A percentile compares a stretch with the other conserved stretches of the same genome.
Conservation (phyloP, 1,140 invertebrate species). For the Neodiprion virginianus region DNA sequence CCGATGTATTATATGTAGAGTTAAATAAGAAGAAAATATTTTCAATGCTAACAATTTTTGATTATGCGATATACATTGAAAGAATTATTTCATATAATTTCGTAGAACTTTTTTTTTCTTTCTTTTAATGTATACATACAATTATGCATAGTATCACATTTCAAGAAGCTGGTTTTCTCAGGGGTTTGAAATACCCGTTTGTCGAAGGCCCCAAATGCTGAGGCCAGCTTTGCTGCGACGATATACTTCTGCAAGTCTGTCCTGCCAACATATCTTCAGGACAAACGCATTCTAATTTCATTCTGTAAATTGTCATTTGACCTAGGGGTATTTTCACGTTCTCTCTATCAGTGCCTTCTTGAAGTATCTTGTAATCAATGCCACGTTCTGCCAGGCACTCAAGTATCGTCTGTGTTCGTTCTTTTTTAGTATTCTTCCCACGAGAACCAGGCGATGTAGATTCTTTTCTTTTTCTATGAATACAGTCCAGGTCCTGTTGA, state of each 20-base stretch:
- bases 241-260: constrained; percentile 61
- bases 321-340: constrained; percentile 58
- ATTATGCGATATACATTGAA: too few species aligned
- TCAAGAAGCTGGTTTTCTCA: constrained; percentile 31
- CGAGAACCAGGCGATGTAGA: constrained; percentile 35
- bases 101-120: constrained; percentile 13
- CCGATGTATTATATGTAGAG: too few species aligned
- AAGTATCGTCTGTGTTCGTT: constrained; percentile 36
- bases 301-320: constrained; percentile 65
- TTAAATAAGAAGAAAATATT: too few species aligned
- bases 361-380: constrained; percentile 48
- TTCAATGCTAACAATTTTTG: too few species aligned
- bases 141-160: background rate
- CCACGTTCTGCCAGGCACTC: constrained; percentile 59
- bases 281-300: constrained; percentile 62
- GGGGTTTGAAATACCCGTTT: constrained; percentile 59
- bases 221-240: constrained; percentile 61
- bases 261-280: constrained; percentile 55
- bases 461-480: constrained; percentile 49
- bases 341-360: constrained; percentile 55
- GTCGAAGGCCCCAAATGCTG: constrained; percentile 58
- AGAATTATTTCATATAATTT: too few species aligned
- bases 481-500: constrained; percentile 61
- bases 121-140: background rate
- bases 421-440: constrained; percentile 35